Base-by-base conservation (phyloP, 2,113 vertebrate species). In the Oncorhynchus nerka region DNA sequence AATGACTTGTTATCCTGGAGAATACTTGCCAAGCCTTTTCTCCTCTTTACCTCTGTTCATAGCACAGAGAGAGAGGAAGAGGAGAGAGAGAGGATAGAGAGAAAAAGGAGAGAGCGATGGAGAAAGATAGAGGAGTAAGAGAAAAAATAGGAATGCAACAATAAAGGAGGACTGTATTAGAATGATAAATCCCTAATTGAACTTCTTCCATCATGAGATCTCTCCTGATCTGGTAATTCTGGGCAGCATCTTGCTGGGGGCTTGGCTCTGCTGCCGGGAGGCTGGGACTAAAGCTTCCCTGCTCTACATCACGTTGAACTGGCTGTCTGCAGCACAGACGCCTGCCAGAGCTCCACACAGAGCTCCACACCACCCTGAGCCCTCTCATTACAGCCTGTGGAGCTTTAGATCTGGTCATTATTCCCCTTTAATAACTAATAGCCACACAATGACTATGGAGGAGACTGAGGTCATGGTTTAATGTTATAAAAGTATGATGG, bases 181-280 rank as follows among this genome's bases (percentile, higher is more conserved):
- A 90, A 83, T 76, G 77, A 87, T 78, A 84, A 87, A 87, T 76
- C 76, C 76, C 64, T 19, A 16, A 81, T 81, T 75, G 79, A 89
- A 84, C 75, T 64, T 68, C 77, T 85, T 86, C 81, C 79, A 88
- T 86, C 77, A 87, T 83, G 86, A 88, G 79, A 87, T 85, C 73
- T 85, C 69, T 85, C 81, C 81, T 88, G 84, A 86, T 90, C 85
- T 84, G 84, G 79, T 89, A 78, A 87, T 89, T 91, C 81, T 85
- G 79, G 85, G 88, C 88, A 87, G 90, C 81, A 89, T 90, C 85
- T 84, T 81, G 78, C 68, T 9, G 77, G 55, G 79, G 78, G 65
- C 28, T 68, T 85, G 82, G 85, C 88, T 82, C 74, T 77, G 61
- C 34, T 89, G 83, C 89, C 86, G 87, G 76, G 75, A 79, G 81